Base-by-base conservation (phyloP, 2,888 invertebrate species). In the Drosophila fungiperda region DNA sequence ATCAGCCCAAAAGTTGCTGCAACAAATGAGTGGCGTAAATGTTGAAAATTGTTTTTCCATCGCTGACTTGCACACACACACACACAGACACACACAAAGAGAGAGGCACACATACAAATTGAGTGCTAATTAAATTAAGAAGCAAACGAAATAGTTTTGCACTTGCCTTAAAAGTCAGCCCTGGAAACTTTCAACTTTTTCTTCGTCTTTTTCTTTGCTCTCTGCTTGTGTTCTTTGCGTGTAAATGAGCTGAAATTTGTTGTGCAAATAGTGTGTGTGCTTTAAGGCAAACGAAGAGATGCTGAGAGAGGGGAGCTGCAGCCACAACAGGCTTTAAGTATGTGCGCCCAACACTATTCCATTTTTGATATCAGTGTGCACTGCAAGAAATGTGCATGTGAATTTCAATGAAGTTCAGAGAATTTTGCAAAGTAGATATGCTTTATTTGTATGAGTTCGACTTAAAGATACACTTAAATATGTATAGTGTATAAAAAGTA, bases 211-310 rank as follows among this genome's bases (percentile, higher is more conserved):
- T 73, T 68, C 59, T 55, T 62, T 32, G 49, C 48, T 61, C 65
- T 62, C 52, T 66, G 68, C 62, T 67, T 71, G 59, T 67, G 70
- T 58, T 73, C 69, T 58, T 83, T 79, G 74, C 76, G 78, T 87
- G 86, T 87, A 89, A 87, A 87, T 87, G 87, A 87, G 89, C 84
- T 88, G 58, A 80, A 87, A 85, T 89, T 89, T 89, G 85, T 72
- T 86, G 74, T 62, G 61, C 87, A 87, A 87, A 89, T 68, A 87
- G 58, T 64, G 62, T 64, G 60, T 68, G 54, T 60, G 73, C 61
- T 71, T 72, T 59, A 62, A 65, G 71, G 17, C 42, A 11, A 49
- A n/a, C 29, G 3, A 23, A 2, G 20, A 1, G 42, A 9, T 3
- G 17, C 6, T 9, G n/a, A 36, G 4, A 26, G 9, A 2, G 23